Base-by-base conservation (phyloP, 1,140 invertebrate species). In the Heliothis virescens region DNA sequence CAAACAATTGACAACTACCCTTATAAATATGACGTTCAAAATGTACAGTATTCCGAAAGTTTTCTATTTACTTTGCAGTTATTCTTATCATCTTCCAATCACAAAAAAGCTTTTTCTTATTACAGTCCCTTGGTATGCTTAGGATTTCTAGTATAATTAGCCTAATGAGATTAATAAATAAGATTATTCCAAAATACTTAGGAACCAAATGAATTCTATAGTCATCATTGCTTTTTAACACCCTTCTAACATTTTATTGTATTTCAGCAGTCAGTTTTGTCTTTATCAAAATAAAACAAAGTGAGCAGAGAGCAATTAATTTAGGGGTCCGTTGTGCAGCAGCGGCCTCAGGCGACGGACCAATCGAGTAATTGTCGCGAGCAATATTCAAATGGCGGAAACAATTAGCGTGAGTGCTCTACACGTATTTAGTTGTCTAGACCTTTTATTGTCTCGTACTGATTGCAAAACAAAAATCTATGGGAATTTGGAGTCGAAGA, bases 301-400 rank as follows among this genome's bases (percentile, higher is more conserved):
- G 88, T 89, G 90, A 80, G 83, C 87, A 83, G 84, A 84, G 88
- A 92, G 89, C 92, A 94, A 94, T 94, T 92, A 94, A 94, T 93
- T 89, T 89, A 85, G 91, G 90, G 89, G 76, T 83, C 89, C 84
- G 82, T 80, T 84, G 82, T 86, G 79, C 81, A 77, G 81, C 86
- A 80, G 81, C 82, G 82, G 85, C 88, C 85, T 84, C 83, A 63
- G 79, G 84, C 87, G 57, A 13, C 88, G 90, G 90, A 90, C 92
- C 94, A 93, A 95, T 95, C 92, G 85, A 87, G 89, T 94, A 94
- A 95, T 94, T 94, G 93, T 94, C 91, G 85, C 84, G 86, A 85
- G 91, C 91, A 93, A 95, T 95, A 95, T 95, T 95, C 92, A 95
- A 95, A 95, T 95, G 94, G 93, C 92, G 92, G 91, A 92, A 95